Percentiles rank a stretch among this genome's conserved stretches.
These are phyloP conservation scores for Trichomalopsis sarcophagae DNA, from an alignment of 1,140 invertebrate genomes.

Conservation along the genomic window DNA sequence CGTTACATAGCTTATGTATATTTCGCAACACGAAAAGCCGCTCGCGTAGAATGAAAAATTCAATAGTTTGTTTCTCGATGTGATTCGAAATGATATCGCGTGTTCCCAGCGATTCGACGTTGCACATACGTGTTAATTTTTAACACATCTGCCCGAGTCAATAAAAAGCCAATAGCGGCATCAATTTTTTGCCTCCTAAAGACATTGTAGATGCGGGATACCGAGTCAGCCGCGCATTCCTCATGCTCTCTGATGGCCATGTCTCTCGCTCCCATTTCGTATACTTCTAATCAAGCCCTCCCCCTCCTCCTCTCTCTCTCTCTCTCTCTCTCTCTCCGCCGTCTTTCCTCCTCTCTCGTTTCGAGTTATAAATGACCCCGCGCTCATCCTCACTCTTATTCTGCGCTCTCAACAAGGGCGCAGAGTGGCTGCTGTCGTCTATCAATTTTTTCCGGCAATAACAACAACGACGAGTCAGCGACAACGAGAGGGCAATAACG, in stretches of 20 bases:
- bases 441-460: conserved; percentile 52
- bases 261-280: conserved; percentile 57
- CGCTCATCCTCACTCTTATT: not conserved
- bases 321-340: not conserved
- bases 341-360: conserved; percentile 9
- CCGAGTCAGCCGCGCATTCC: conserved; percentile 6
- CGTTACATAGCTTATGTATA: no score
- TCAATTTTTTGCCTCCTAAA: not conserved
- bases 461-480: conserved; percentile 20
- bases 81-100: no score
- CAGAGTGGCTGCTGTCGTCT: conserved; percentile 40
- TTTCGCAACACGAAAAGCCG: no score
- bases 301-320: conserved; percentile 26
- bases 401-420: conserved; percentile 9
- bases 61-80: no score
- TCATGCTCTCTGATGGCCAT: not conserved
- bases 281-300: conserved; percentile 62
- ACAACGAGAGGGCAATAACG: conserved; percentile 46
- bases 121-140: not conserved
- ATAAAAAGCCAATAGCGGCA: not conserved
- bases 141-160: not conserved
- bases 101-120: no score
- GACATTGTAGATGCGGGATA: not conserved
- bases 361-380: conserved; percentile 60
- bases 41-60: no score